Evolutionary conservation across 2,113 vertebrate species (phyloP).

Genomic region (Oncorhynchus gorbuscha): DNA sequence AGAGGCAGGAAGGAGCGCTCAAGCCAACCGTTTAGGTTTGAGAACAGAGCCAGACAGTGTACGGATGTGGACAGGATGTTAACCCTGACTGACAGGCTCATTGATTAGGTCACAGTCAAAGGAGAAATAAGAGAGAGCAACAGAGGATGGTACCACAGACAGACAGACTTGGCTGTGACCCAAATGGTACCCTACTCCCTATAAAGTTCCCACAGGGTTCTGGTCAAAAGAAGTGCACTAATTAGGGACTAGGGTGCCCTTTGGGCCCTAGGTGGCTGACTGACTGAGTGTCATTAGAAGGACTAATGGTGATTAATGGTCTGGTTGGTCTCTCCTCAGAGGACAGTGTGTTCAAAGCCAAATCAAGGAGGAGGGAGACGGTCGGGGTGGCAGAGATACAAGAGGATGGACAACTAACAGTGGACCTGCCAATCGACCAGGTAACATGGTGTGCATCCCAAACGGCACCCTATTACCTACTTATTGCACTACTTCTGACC

Average conservation of each 20-base stretch:
- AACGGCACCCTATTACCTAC: not conserved
- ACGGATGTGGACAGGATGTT: not conserved
- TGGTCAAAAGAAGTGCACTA: no score
- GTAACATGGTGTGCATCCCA: not conserved
- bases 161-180: not conserved
- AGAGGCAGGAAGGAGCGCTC: not conserved
- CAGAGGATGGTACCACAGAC: not conserved
- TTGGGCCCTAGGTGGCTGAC: conserved; percentile 9
- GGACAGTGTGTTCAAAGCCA: conserved; percentile 44
- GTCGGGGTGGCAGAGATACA: conserved; percentile 28
- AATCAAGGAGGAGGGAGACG: conserved; percentile 29
- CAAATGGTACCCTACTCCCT: not conserved
- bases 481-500: not conserved
- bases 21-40: conserved; percentile 4
- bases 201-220: not conserved
- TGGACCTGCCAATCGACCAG: conserved; percentile 46
- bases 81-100: conserved; percentile 36
- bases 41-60: conserved; percentile 12
- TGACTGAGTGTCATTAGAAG: conserved; percentile 38
- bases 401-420: conserved; percentile 23
- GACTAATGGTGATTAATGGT: conserved; percentile 55
- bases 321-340: conserved; percentile 35
- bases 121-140: conserved; percentile 16
- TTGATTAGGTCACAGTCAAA: conserved; percentile 47
- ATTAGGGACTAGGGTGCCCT: no score